Evolutionary conservation across 2,113 vertebrate species (phyloP).

Genomic region (Verasper variegatus): DNA sequence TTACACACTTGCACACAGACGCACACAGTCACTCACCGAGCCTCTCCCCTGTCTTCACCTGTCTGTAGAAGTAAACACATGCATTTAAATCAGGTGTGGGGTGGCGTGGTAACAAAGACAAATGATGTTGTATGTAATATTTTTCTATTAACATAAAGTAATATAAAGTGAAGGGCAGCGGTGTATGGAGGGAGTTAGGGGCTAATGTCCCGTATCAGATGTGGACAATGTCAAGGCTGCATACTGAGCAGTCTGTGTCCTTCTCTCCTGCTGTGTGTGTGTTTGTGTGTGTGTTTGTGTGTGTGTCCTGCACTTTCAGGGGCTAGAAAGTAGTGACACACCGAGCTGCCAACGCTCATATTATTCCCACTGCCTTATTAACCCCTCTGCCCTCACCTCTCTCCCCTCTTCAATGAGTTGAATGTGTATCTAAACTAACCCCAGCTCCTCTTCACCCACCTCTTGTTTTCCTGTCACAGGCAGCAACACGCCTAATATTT

Average conservation of each 20-base stretch:
- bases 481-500: background rate
- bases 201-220: constrained; percentile 99
- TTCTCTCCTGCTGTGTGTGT: constrained; percentile 95
- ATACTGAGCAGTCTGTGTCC: constrained; percentile 99
- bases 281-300: constrained; percentile 93
- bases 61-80: constrained; percentile 95
- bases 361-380: constrained; percentile 89
- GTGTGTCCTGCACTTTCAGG: constrained; percentile 75
- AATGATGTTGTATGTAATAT: constrained; percentile 99
- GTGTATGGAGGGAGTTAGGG: constrained; percentile 99
- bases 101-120: constrained; percentile 96
- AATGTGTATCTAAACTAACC: constrained; percentile 40
- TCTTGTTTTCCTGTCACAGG: constrained; percentile 30
- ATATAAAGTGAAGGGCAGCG: constrained; percentile 99
- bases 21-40: constrained; percentile 65
- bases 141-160: constrained; percentile 99
- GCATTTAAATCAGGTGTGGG: constrained; percentile 86
- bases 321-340: constrained; percentile 79
- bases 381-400: constrained; percentile 72
- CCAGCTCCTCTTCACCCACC: constrained; percentile 21
- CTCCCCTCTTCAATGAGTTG: constrained; percentile 53
- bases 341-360: constrained; percentile 91
- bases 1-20: constrained; percentile 1
- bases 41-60: constrained; percentile 85
- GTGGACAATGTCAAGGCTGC: constrained; percentile 99